Evolutionary conservation across 2,888 invertebrate species (phyloP), one percentile per base, ranked within the genome.

Genomic region (Colletes collaris): DNA sequence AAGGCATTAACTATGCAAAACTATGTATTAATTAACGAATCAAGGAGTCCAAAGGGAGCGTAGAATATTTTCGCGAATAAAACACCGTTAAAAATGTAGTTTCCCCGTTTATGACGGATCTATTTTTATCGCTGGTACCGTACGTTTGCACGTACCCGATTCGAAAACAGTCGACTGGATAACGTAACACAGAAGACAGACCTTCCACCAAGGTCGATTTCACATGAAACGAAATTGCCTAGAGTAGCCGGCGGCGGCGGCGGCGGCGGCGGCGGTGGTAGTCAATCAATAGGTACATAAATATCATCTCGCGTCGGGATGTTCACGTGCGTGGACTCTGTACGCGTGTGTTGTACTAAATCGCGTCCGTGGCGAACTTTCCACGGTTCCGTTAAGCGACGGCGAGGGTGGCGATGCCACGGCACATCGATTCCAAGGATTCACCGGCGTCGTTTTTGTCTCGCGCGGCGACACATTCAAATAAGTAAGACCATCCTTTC

Each of bases 401-500:
- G 80, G 73, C 80, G 46, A 53, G 56, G 81, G 66, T 66, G 69
- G 63, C 56, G 72, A 53, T 68, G 71, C 70, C 55, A 76, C 76
- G 82, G 82, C 87, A 88, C 91, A 91, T 92, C 91, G 91, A 92
- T 92, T 91, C 86, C 87, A 86, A 82, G 86, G 86, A 89, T 89
- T 91, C 88, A 80, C 82, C 83, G 74, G 60, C 60, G 85, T 85
- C 88, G 87, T 91, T 91, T 91, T 91, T 91, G 90, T 90, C 90
- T 89, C 90, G 90, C 83, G 89, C 91, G 89, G 89, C 91, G 91
- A 91, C 92, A 92, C 92, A 92, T 92, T 92, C 92, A 92, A 92
- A 92, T 92, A 92, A 92, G 92, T 92, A 91, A 90, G 88, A 85
- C 80, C 85, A 83, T 82, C 82, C 83, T 78, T 76, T 63, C 53